Conservation (phyloP, 2,888 invertebrate species). For the Formica aserva region DNA sequence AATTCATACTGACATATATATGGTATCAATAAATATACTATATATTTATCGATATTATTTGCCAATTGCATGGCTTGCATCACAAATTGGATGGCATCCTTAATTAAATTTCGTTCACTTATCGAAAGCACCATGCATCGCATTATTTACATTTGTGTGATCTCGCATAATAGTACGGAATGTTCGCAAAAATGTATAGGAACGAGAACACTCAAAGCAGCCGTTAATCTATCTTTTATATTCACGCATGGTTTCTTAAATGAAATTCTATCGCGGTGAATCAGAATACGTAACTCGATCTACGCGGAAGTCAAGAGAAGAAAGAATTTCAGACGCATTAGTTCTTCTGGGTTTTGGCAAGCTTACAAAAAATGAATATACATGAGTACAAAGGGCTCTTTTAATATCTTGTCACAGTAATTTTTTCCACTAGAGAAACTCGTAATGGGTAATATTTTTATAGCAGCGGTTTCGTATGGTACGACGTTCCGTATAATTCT, state of each 20-base stretch:
- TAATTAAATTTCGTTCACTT: slow-evolving; percentile 66
- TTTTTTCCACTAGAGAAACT: slow-evolving; percentile 52
- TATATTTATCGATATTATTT: slow-evolving; percentile 35
- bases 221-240: background rate
- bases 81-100: slow-evolving; percentile 64
- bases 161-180: background rate
- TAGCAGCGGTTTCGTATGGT: slow-evolving; percentile 47
- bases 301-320: background rate
- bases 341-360: slow-evolving; percentile 34
- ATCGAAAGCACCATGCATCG: slow-evolving; percentile 7
- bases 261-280: slow-evolving; percentile 26
- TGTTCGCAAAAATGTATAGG: slow-evolving; percentile 31
- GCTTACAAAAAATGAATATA: slow-evolving; percentile 52
- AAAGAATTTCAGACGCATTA: slow-evolving; percentile 24
- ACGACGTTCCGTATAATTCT: slow-evolving; percentile 36
- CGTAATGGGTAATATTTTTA: slow-evolving; percentile 58
- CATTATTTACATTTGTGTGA: background rate
- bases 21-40: background rate
- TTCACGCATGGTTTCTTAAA: slow-evolving; percentile 6
- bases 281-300: slow-evolving; percentile 34
- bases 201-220: slow-evolving; percentile 11
- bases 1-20: slow-evolving; percentile 22
- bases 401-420: slow-evolving; percentile 51
- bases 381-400: slow-evolving; percentile 54
- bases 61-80: slow-evolving; percentile 43